These are phyloP conservation scores for Nasua narica DNA, from an alignment of 2,797 vertebrate species.

Conservation along the genomic window DNA sequence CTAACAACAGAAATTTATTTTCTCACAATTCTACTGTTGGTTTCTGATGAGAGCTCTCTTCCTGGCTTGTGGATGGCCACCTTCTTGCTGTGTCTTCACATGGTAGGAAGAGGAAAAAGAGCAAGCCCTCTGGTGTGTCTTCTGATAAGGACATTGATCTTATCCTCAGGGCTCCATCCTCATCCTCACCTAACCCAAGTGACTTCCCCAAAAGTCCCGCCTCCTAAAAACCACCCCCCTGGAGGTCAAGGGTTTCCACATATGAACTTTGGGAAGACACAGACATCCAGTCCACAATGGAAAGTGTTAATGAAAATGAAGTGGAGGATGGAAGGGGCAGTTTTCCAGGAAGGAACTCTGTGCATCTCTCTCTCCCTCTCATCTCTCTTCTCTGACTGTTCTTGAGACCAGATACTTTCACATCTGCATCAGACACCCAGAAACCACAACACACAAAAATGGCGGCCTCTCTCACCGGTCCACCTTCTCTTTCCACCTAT, in stretches of 20 bases:
- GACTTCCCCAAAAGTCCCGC: background rate
- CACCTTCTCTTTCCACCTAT: background rate
- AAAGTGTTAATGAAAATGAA: background rate
- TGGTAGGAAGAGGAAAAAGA: background rate
- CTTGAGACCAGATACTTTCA: background rate
- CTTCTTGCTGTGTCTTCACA: background rate
- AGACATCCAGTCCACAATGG: background rate
- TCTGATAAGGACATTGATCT: background rate
- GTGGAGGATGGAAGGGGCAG: background rate
- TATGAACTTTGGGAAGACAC: background rate
- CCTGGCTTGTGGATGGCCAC: background rate
- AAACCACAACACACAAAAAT: fast-evolving
- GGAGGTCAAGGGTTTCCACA: background rate
- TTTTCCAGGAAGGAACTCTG: background rate
- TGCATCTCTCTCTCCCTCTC: background rate
- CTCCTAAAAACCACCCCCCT: background rate
- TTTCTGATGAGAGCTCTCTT: background rate
- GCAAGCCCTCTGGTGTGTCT: background rate
- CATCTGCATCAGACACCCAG: background rate
- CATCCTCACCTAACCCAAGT: background rate
- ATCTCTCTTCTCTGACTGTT: background rate
- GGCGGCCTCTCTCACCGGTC: fast-evolving
- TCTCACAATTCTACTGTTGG: background rate
- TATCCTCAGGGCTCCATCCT: background rate
- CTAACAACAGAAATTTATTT: background rate